A percentile compares a stretch with the other conserved stretches of the same genome.
Evolutionary conservation across 2,888 invertebrate species (phyloP).

Genomic region (Girardia tigrina): DNA sequence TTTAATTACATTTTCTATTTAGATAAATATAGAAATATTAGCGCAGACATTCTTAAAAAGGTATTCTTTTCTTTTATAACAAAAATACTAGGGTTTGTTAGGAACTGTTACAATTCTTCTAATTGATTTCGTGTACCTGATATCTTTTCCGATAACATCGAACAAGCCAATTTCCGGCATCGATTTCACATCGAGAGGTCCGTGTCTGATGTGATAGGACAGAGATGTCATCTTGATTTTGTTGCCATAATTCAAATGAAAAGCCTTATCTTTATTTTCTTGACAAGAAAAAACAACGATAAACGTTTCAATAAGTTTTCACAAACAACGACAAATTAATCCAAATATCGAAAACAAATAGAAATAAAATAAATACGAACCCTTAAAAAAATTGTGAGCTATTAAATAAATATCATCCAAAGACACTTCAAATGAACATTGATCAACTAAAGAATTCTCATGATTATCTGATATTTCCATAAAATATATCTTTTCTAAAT

Average conservation of each 20-base stretch:
- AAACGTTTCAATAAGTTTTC: too few species aligned
- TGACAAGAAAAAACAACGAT: background rate
- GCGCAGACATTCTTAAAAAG: too few species aligned
- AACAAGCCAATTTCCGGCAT: background rate
- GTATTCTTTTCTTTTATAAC: too few species aligned
- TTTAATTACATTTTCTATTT: too few species aligned
- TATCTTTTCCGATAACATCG: background rate
- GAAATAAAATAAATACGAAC: background rate
- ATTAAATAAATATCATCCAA: background rate
- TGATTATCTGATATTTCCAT: background rate
- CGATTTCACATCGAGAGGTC: background rate
- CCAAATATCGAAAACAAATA: too few species aligned
- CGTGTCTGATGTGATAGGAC: constrained; percentile 15
- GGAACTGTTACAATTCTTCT: too few species aligned
- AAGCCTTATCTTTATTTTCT: constrained; percentile 16
- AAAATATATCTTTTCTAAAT: background rate
- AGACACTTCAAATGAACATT: background rate
- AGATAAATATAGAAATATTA: too few species aligned
- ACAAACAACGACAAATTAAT: too few species aligned
- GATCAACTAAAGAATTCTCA: background rate
- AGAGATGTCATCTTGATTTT: constrained; percentile 3
- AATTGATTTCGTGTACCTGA: background rate
- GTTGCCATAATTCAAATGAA: constrained; percentile 1
- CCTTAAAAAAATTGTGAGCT: background rate
- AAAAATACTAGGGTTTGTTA: too few species aligned